Percentiles rank a stretch among this genome's conserved stretches.
phyloP scores from a whole-genome alignment of 35 echinoderm and acorn worm genomes.

The Holothuria glaberrima region DNA sequence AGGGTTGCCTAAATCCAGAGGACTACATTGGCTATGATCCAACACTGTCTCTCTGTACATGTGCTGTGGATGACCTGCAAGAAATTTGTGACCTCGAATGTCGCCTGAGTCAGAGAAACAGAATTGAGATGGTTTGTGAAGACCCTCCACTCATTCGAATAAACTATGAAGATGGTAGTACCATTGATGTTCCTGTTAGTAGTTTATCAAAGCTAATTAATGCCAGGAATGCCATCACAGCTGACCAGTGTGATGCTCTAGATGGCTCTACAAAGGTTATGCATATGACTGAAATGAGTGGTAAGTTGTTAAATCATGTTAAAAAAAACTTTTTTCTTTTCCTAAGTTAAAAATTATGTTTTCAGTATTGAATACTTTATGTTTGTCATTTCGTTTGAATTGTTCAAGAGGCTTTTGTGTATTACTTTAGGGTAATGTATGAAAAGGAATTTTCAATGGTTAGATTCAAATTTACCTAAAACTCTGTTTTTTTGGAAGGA shows the following conservation, averaged over 20 bases:
- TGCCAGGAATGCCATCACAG: conserved; percentile 78
- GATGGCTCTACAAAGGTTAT: conserved; percentile 70
- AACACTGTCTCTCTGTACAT: conserved; percentile 75
- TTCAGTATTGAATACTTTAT: no score
- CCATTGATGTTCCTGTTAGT: conserved; percentile 54
- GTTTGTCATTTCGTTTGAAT: no score
- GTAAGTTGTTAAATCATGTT: conserved; percentile 58
- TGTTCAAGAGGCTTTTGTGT: no score
- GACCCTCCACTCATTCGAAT: conserved; percentile 72
- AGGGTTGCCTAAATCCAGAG: conserved; percentile 69
- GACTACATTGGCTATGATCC: conserved; percentile 80
- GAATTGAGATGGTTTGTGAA: conserved; percentile 81
- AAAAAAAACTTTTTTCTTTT: no score
- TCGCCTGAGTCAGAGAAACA: conserved; percentile 78
- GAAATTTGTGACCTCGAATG: conserved; percentile 93
- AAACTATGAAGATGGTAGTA: conserved; percentile 46
- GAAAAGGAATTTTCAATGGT: no score
- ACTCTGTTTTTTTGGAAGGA: no score
- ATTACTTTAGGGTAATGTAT: no score
- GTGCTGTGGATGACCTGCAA: conserved; percentile 80
- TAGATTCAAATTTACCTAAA: no score
- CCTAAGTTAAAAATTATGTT: no score
- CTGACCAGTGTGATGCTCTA: conserved; percentile 75
- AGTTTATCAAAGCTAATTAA: conserved; percentile 86
- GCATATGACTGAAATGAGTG: conserved; percentile 63